Percentiles rank a stretch among this genome's conserved stretches.
These are phyloP conservation scores for Asteroscopus sphinx DNA, from an alignment of 2,888 invertebrate genomes.

Conservation along the genomic window DNA sequence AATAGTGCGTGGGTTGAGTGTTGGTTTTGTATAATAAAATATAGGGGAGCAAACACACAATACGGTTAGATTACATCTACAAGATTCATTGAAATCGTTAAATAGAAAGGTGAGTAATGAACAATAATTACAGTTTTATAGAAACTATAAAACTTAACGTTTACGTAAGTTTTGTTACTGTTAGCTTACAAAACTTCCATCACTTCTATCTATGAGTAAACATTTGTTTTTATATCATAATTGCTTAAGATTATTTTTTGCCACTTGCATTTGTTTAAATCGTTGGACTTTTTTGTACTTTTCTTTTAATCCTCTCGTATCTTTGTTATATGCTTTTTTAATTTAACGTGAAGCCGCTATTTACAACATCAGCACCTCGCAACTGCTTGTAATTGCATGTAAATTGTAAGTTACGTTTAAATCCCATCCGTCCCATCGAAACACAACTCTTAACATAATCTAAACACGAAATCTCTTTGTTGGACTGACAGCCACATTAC, in stretches of 20 bases:
- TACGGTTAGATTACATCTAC: slow-evolving; percentile 17
- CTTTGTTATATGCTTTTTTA: neutral
- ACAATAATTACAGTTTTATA: neutral
- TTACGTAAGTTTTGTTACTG: too few relatives aligned
- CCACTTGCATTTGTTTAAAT: neutral
- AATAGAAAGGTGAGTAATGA: neutral
- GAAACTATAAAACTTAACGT: neutral
- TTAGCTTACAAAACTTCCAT: neutral
- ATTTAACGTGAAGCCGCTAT: slow-evolving; percentile 7
- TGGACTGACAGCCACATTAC: slow-evolving; percentile 50
- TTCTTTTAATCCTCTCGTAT: slow-evolving; percentile 12
- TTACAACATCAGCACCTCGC: slow-evolving; percentile 40
- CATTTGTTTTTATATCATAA: too few relatives aligned
- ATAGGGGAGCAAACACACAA: slow-evolving; percentile 21
- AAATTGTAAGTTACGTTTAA: slow-evolving; percentile 31
- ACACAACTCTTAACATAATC: slow-evolving; percentile 38
- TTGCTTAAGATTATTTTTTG: too few relatives aligned
- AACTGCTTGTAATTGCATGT: slow-evolving; percentile 37
- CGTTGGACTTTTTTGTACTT: neutral
- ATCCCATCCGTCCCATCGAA: slow-evolving; percentile 41
- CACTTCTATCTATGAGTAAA: too few relatives aligned
- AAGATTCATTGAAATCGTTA: slow-evolving; percentile 31
- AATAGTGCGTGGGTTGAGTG: slow-evolving; percentile 46
- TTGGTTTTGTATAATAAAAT: slow-evolving; percentile 46
- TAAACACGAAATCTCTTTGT: slow-evolving; percentile 54